These are phyloP conservation scores for Coleophora flavipennella DNA, from an alignment of 2,888 invertebrate genomes.

Conservation along the genomic window DNA sequence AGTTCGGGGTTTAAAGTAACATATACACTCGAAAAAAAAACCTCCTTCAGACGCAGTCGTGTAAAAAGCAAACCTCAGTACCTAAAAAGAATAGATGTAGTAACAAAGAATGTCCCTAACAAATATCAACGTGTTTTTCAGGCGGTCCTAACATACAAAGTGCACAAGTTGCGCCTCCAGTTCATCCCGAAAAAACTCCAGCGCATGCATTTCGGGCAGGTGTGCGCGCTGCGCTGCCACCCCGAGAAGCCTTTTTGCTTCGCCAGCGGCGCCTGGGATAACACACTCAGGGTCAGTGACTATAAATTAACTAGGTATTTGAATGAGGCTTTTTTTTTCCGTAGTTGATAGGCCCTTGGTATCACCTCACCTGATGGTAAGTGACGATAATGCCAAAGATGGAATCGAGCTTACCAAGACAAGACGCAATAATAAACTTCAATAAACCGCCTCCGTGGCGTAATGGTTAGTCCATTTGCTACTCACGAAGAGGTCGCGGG, in stretches of 20 bases:
- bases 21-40: no score
- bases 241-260: conserved; percentile 47
- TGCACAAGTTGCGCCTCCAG: conserved; percentile 56
- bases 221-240: conserved; percentile 63
- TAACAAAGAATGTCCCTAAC: background rate
- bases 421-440: no score
- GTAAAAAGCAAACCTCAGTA: background rate
- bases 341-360: no score
- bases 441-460: no score
- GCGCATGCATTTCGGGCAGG: conserved; percentile 53
- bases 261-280: conserved; percentile 72
- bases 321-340: no score
- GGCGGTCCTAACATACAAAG: conserved; percentile 45
- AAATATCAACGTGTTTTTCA: conserved; percentile 18
- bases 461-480: no score
- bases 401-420: no score
- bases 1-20: background rate
- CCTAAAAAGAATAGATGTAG: background rate
- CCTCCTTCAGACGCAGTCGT: no score
- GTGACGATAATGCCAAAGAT: no score
- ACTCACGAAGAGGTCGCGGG: no score
- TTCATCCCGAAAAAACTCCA: conserved; percentile 59
- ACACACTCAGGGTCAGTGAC: conserved; percentile 58
- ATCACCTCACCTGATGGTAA: no score
- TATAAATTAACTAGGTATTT: no score